These are phyloP conservation scores for Sebastes nivosus DNA, from an alignment of 2,797 vertebrate species.

Conservation along the genomic window DNA sequence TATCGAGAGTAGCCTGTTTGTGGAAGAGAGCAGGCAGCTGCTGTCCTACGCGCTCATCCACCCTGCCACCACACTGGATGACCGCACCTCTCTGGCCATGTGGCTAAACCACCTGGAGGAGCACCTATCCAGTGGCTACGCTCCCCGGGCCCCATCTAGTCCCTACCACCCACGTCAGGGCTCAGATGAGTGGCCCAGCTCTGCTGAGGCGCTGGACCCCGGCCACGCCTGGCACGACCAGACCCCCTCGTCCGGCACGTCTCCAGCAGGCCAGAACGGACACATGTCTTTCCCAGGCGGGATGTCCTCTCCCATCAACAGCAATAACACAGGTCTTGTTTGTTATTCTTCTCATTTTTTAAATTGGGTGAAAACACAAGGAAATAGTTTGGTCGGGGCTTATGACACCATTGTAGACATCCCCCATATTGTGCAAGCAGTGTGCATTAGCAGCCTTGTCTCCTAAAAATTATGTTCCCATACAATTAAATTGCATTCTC, in stretches of 20 bases:
- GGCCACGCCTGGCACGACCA: constrained; percentile 89
- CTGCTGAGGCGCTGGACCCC: constrained; percentile 86
- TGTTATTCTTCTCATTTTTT: neutral
- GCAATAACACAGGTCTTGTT: constrained; percentile 84
- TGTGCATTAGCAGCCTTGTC: neutral
- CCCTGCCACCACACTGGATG: constrained; percentile 94
- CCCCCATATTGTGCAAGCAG: neutral
- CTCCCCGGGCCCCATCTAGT: constrained; percentile 78
- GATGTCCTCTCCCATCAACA: constrained; percentile 88
- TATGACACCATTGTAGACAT: neutral
- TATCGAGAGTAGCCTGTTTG: constrained; percentile 94
- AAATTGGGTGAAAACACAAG: neutral
- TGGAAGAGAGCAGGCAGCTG: constrained; percentile 95
- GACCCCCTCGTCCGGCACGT: constrained; percentile 78
- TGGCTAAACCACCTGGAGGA: constrained; percentile 97
- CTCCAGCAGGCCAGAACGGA: constrained; percentile 90
- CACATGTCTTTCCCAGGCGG: constrained; percentile 89
- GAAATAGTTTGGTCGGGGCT: neutral
- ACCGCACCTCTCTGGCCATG: constrained; percentile 93
- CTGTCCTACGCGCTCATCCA: constrained; percentile 98
- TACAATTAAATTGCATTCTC: too few relatives aligned
- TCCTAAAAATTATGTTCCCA: too few relatives aligned
- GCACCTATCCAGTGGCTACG: constrained; percentile 87
- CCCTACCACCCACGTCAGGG: constrained; percentile 89
- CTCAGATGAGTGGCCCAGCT: constrained; percentile 91